Percentiles rank a stretch among this genome's conserved stretches.
Evolutionary conservation across 2,113 vertebrate genomes (phyloP).

Genomic region (Neogobius melanostomus): DNA sequence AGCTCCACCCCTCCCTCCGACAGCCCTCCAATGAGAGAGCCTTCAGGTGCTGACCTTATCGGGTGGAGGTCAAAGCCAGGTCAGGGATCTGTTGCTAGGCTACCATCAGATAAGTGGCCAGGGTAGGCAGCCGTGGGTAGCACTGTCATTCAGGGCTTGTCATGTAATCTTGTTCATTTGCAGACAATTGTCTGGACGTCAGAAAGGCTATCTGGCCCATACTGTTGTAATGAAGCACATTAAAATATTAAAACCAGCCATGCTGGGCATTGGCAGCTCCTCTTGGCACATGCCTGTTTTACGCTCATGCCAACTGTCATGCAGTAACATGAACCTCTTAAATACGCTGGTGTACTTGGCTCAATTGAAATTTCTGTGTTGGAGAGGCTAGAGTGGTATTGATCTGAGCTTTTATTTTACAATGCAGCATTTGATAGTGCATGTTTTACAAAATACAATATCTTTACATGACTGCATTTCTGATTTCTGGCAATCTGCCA

Average conservation of each 20-base stretch:
- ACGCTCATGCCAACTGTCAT: slow-evolving; percentile 70
- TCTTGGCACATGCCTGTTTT: slow-evolving; percentile 65
- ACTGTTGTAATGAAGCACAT: slow-evolving; percentile 82
- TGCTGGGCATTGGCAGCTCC: slow-evolving; percentile 72
- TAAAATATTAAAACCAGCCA: slow-evolving; percentile 81
- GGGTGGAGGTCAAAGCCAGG: slow-evolving; percentile 82
- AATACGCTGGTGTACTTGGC: slow-evolving; percentile 54
- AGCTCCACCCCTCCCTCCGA: slow-evolving; percentile 68
- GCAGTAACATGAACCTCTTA: slow-evolving; percentile 66
- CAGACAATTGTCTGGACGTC: slow-evolving; percentile 78
- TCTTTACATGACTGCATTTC: neutral
- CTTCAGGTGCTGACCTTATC: slow-evolving; percentile 86
- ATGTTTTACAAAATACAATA: slow-evolving; percentile 18
- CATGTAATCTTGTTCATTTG: slow-evolving; percentile 84
- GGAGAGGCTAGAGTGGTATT: slow-evolving; percentile 27
- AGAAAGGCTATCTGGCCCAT: slow-evolving; percentile 80
- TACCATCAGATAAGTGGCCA: slow-evolving; percentile 81
- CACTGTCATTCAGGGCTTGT: slow-evolving; percentile 77
- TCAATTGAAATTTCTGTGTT: slow-evolving; percentile 43
- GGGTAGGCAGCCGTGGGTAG: slow-evolving; percentile 69
- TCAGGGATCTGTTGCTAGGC: slow-evolving; percentile 83
- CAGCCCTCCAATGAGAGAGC: slow-evolving; percentile 77
- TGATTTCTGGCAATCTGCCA: slow-evolving; percentile 5
- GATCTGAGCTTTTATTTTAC: slow-evolving; percentile 20
- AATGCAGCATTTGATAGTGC: slow-evolving; percentile 19